phyloP scores from a whole-genome alignment of 2,113 vertebrate genomes.

The Corydoras sp. region DNA sequence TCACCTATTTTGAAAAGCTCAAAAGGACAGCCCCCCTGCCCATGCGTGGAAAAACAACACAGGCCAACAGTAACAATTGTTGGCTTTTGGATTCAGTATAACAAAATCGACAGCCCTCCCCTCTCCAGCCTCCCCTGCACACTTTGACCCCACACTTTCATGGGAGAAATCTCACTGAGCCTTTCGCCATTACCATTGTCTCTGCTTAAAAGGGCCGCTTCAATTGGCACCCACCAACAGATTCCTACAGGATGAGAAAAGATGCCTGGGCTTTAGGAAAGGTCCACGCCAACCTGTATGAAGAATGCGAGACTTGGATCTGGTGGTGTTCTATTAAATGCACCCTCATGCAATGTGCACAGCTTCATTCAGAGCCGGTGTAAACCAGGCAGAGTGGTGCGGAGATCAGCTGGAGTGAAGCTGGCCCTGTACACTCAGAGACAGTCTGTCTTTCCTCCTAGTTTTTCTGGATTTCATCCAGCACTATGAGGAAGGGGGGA shows the following conservation, averaged over 20 bases:
- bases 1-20: conserved; percentile 94
- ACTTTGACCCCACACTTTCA: conserved; percentile 59
- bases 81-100: conserved; percentile 90
- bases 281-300: conserved; percentile 17
- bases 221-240: conserved; percentile 36
- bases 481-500: conserved; percentile 72
- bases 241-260: conserved; percentile 17
- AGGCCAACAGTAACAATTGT: conserved; percentile 95
- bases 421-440: conserved; percentile 56
- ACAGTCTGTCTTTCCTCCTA: conserved; percentile 64
- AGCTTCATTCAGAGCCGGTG: conserved; percentile 4
- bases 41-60: conserved; percentile 69
- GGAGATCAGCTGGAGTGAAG: conserved; percentile 55
- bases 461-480: conserved; percentile 77
- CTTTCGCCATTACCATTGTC: conserved; percentile 40
- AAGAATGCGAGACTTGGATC: conserved; percentile 10
- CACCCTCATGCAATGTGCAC: neutral
- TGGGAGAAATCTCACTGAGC: conserved; percentile 57
- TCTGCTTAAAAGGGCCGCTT: conserved; percentile 36
- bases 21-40: conserved; percentile 71
- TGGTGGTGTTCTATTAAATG: conserved; percentile 1
- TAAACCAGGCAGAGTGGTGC: neutral
- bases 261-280: conserved; percentile 12
- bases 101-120: conserved; percentile 75
- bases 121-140: conserved; percentile 36